Evolutionary conservation across 2,113 vertebrate genomes (phyloP).

Genomic region (Rhodinocichla rosea): DNA sequence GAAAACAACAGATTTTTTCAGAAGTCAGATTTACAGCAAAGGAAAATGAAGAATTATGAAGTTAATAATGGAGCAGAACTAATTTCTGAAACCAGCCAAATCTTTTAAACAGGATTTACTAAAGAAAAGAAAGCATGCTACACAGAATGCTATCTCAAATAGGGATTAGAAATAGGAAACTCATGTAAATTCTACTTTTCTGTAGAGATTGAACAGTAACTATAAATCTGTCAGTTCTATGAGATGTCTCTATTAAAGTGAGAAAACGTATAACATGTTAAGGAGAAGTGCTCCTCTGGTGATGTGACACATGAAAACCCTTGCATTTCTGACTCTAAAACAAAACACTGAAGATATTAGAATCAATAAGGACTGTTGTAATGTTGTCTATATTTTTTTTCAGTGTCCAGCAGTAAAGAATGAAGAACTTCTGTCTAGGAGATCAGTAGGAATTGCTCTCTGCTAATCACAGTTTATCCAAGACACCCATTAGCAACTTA

Average conservation of each 20-base stretch:
- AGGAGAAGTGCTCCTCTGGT: neutral
- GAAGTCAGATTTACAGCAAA: neutral
- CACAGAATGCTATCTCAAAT: neutral
- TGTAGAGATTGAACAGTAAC: neutral
- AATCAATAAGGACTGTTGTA: neutral
- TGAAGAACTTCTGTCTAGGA: neutral
- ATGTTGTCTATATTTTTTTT: neutral
- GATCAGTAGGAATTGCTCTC: no score
- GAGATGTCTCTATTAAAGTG: neutral
- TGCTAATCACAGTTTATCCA: no score
- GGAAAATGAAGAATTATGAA: neutral
- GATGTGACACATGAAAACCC: neutral
- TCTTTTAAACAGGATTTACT: neutral
- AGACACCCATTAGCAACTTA: neutral
- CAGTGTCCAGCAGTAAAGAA: neutral
- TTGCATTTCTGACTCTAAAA: neutral
- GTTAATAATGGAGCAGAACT: neutral
- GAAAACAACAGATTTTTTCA: neutral
- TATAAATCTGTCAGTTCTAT: neutral
- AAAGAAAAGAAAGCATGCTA: neutral
- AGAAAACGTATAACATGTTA: neutral
- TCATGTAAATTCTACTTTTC: neutral
- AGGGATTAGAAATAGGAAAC: neutral
- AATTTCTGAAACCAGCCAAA: neutral
- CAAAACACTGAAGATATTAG: neutral